phyloP scores from a whole-genome alignment of 1,140 invertebrate species.

The Lanistes nyassanus region DNA sequence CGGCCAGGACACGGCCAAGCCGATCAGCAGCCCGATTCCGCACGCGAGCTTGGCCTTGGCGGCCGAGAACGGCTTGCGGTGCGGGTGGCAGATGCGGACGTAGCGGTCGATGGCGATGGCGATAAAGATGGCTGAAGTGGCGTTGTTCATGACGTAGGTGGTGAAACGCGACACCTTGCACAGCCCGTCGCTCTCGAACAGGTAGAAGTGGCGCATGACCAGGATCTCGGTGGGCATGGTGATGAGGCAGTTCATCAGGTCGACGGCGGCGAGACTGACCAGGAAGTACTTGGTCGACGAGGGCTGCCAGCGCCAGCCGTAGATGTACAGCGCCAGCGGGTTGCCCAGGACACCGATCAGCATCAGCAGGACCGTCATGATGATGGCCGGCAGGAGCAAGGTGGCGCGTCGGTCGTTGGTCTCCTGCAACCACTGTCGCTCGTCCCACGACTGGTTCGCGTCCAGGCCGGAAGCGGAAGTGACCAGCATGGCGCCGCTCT shows the following conservation, averaged over 20 bases:
- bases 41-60: conserved; percentile 44
- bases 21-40: conserved; percentile 34
- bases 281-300: conserved; percentile 54
- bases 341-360: conserved; percentile 52
- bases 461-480: not conserved
- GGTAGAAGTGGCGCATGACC: conserved; percentile 44
- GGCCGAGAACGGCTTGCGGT: conserved; percentile 35
- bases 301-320: conserved; percentile 44
- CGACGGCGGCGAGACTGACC: conserved; percentile 46
- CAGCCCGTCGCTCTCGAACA: conserved; percentile 40
- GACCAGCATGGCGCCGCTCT: not conserved
- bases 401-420: conserved; percentile 41
- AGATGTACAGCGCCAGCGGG: conserved; percentile 51
- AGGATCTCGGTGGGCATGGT: conserved; percentile 52
- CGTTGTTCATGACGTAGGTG: conserved; percentile 47
- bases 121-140: conserved; percentile 44
- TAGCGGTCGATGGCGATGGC: conserved; percentile 55
- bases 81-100: conserved; percentile 52
- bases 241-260: conserved; percentile 53
- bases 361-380: conserved; percentile 40
- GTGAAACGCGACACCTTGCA: conserved; percentile 49
- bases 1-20: conserved; percentile 48
- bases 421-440: conserved; percentile 15
- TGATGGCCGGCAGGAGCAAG: conserved; percentile 38
- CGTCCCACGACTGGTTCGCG: not conserved